Evolutionary conservation across 2,113 vertebrate genomes (phyloP).

Genomic region (Boleophthalmus pectinirostris): DNA sequence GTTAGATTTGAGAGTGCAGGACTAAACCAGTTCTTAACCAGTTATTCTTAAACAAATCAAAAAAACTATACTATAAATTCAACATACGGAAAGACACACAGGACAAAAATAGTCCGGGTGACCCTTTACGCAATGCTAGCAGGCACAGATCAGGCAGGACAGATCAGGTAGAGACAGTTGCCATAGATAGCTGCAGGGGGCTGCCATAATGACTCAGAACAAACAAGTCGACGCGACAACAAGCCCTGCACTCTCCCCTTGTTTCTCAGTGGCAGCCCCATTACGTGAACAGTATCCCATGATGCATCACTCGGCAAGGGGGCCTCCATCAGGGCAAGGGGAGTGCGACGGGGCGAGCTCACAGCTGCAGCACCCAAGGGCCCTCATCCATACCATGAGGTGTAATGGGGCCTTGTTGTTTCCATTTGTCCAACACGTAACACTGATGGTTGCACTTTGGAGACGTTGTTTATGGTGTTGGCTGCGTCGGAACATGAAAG

Average conservation of each 20-base stretch:
- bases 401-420: constrained; percentile 34
- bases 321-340: constrained; percentile 5
- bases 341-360: constrained; percentile 30
- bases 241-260: constrained; percentile 35
- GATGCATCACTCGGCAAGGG: constrained; percentile 24
- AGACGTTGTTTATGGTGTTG: constrained; percentile 1
- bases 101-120: not conserved
- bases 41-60: no score
- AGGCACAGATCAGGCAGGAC: not conserved
- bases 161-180: not conserved
- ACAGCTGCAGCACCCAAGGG: constrained; percentile 16
- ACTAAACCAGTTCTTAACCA: no score
- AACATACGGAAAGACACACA: not conserved
- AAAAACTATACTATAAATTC: not conserved
- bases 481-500: not conserved
- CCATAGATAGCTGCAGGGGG: not conserved
- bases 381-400: constrained; percentile 34
- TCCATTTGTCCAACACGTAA: constrained; percentile 21
- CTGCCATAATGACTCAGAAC: not conserved
- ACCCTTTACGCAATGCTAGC: no score
- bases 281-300: constrained; percentile 40
- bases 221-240: not conserved
- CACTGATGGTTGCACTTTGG: not conserved
- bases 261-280: constrained; percentile 31
- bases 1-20: no score